Evolutionary conservation across 2,113 vertebrate species (phyloP), one percentile per base, ranked within the genome.

Genomic region (Copsychus sechellarum): DNA sequence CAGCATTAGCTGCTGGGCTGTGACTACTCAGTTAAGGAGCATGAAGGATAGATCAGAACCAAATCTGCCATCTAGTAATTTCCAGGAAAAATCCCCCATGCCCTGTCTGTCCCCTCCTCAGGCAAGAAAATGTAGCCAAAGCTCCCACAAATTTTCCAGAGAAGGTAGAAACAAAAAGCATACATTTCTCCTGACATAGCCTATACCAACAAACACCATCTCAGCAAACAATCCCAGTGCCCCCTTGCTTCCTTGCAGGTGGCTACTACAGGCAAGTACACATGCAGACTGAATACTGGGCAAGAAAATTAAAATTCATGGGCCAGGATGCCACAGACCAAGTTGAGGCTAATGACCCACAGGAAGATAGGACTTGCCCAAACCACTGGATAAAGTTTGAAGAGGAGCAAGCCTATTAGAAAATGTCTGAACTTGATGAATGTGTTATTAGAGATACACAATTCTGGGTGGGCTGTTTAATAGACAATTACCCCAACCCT

Each of bases 321-420:
- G 53, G n/a, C 47, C 42, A 85, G 58, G 22, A 77, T 13, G 58
- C 14, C 70, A 57, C 12, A 58, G 36, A 69, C 8, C 1, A 3
- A 48, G 14, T 6, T 38, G 38, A 67, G 77, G 33, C 22, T 47
- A 29, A 85, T 29, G n/a, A 29, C 10, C n/a, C 10, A 43, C 3
- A 34, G 31, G 48, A 86, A 71, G 6, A 33, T 0, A 0, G 24
- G 34, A 66, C 33, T 36, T 71, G 28, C 7, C 15, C 21, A 69
- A 67, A 62, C 14, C 28, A 47, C 16, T 23, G 47, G 47, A 24
- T 53, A 42, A 47, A 51, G 17, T 43, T 1, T 80, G 38, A 84
- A 91, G 51, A 14, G 11, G 11, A 36, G 20, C 36, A 66, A 33
- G 34, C 12, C 20, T 64, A 17, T 17, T 9, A 61, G 47, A 66